Evolutionary conservation across 2,113 vertebrate genomes (phyloP).

Genomic region (Rhynchopsitta pachyrhyncha): DNA sequence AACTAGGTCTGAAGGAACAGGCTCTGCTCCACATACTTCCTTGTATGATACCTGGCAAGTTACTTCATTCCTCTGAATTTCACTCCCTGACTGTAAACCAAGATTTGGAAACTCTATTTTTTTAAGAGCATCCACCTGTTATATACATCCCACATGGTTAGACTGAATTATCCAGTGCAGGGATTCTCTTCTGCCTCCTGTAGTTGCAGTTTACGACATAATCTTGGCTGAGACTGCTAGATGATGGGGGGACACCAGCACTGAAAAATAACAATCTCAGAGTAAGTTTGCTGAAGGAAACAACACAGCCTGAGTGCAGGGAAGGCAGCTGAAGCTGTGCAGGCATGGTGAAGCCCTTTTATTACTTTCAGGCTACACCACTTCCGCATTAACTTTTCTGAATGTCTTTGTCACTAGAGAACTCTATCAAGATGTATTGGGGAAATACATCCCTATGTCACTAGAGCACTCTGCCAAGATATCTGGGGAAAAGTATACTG

Average conservation of each 20-base stretch:
- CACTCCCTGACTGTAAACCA: background rate
- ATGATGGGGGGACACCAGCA: background rate
- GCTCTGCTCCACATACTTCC: background rate
- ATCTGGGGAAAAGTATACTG: background rate
- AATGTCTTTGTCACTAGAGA: background rate
- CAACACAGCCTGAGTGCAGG: background rate
- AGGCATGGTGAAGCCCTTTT: background rate
- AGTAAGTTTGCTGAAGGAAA: background rate
- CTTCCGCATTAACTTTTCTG: background rate
- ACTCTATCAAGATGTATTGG: background rate
- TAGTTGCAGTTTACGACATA: background rate
- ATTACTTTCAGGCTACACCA: background rate
- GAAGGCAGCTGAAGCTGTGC: accelerated
- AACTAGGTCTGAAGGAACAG: background rate
- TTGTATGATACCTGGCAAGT: background rate
- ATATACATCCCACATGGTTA: background rate
- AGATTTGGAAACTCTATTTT: background rate
- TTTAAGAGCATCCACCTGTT: background rate
- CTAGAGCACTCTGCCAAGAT: background rate
- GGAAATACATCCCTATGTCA: background rate
- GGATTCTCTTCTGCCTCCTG: background rate
- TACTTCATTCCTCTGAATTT: background rate
- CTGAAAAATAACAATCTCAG: background rate
- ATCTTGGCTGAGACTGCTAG: background rate
- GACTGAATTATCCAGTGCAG: background rate